Base-by-base conservation (phyloP, 1,140 invertebrate genomes). In the Mamestra configurata region DNA sequence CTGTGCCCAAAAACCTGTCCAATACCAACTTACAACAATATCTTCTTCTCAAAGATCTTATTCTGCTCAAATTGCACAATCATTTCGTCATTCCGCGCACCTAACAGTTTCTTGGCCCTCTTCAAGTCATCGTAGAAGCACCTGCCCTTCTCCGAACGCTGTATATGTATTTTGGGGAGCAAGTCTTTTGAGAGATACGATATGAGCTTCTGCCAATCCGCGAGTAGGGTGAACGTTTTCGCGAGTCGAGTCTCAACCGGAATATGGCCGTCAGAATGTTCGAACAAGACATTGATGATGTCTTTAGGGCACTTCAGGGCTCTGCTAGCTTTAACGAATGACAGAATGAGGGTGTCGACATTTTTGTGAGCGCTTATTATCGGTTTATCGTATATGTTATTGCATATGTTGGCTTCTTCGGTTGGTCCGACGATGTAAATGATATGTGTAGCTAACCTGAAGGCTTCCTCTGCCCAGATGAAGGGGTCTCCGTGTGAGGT, bases 171-270 rank as follows among this genome's bases (percentile, higher is more conserved):
- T 68, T 90, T 91, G 0, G 93, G 92, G 22, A 93, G 64, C 66
- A 95, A 73, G 81, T 95, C 90, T 83, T 89, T 91, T 0, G 92
- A 93, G 24, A 95, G 59, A 82, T 90, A 86, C 0, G 90, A 85
- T 53, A 95, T 92, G 0, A 95, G 81, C 35, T 91, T 93, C 68
- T 94, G 89, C 90, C 90, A 95, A 68, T 95, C 92, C 46, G 89
- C 90, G 0, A 95, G 78, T 7, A 95, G 79, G 66, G 86, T 86
- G 78, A 92, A 95, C 0, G 79, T 79, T 70, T 88, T 88, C n/a
- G 88, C 88, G 1, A 37, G 6, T 51, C 81, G 85, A 0, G 90
- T 92, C 68, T 94, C 92, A 0, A 89, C 66, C 0, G 93, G 93
- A 7, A 93, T 61, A 8, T 82, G 70, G 0, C 87, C 91, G 24